These are phyloP conservation scores for Ctenochaetus hawaiiensis DNA, from an alignment of 2,797 vertebrate species.

Conservation along the genomic window DNA sequence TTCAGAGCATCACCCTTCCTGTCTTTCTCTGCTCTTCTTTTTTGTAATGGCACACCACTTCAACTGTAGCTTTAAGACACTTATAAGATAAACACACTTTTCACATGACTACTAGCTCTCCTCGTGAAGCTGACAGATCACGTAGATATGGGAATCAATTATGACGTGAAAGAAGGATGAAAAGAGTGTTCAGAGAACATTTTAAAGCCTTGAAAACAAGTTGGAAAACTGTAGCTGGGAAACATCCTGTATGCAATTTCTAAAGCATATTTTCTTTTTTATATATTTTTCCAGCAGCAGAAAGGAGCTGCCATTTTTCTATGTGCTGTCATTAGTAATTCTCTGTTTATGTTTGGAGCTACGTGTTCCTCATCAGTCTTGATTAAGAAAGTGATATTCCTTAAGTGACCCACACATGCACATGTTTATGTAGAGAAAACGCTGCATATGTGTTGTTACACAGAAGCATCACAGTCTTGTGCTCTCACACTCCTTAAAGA, in stretches of 20 bases:
- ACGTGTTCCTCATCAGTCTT: conserved; percentile 17
- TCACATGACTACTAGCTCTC: neutral
- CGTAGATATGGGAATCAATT: conserved; percentile 25
- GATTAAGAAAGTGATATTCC: conserved; percentile 38
- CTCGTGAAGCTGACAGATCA: neutral
- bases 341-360: neutral
- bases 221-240: neutral
- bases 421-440: neutral
- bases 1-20: neutral
- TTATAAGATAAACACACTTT: neutral
- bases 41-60: neutral
- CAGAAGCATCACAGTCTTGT: conserved; percentile 3
- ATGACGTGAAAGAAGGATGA: conserved; percentile 22
- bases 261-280: neutral
- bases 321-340: neutral
- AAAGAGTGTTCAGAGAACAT: conserved; percentile 8
- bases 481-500: neutral
- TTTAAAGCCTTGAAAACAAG: conserved; percentile 17
- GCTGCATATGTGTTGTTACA: neutral
- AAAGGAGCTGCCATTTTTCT: neutral
- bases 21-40: neutral
- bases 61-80: neutral
- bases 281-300: neutral
- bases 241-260: neutral
- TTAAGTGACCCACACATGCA: conserved; percentile 19